Conservation (phyloP, 2,113 vertebrate genomes). For the human (Homo sapiens) region DNA sequence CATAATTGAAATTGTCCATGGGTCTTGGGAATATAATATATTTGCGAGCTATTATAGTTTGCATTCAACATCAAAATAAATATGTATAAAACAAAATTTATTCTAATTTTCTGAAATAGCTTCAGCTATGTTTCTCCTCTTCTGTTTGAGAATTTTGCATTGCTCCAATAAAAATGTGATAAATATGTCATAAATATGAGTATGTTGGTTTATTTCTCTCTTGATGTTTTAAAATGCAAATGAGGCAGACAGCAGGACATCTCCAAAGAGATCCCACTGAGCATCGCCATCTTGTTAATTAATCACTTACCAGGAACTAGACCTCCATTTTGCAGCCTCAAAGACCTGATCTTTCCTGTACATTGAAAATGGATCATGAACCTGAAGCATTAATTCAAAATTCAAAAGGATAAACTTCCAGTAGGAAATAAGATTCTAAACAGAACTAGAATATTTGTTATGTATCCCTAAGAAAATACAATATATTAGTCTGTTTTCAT, state of each 20-base stretch:
- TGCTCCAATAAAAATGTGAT: neutral
- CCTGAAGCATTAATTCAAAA: neutral
- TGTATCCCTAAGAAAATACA: neutral
- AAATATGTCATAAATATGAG: neutral
- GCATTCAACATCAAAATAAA: neutral
- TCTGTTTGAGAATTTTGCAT: neutral
- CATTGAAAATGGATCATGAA: neutral
- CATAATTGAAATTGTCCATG: neutral
- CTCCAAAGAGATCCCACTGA: neutral
- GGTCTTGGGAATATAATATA: neutral
- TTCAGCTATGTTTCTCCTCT: neutral
- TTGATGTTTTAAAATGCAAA: neutral
- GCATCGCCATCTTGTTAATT: neutral
- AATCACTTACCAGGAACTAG: neutral
- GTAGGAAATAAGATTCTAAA: neutral
- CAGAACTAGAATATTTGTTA: neutral
- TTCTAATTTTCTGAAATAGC: neutral
- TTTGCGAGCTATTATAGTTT: neutral
- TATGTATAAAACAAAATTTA: neutral
- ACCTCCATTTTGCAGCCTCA: neutral
- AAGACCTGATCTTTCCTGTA: neutral
- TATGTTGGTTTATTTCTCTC: neutral
- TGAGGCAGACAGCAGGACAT: neutral
- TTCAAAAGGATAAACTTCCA: neutral
- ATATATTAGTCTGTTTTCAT: neutral